phyloP scores from a whole-genome alignment of 2,113 vertebrate species.

The Gulo gulo region DNA sequence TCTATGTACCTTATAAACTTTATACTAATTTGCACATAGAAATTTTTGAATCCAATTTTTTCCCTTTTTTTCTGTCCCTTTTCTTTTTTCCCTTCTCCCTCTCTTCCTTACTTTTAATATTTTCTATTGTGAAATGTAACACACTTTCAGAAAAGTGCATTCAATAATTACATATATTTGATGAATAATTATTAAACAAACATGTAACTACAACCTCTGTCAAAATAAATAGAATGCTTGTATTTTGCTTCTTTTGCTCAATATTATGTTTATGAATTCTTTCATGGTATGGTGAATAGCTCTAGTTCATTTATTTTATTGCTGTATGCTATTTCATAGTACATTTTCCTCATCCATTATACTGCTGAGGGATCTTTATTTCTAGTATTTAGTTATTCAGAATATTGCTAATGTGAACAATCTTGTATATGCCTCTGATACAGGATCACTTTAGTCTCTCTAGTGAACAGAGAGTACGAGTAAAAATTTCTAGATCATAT shows the following conservation, averaged over 20 bases:
- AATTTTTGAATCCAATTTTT: not conserved
- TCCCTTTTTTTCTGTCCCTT: not conserved
- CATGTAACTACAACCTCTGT: not conserved
- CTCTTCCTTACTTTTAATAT: not conserved
- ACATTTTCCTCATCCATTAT: not conserved
- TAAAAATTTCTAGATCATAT: not conserved
- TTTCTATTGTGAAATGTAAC: not conserved
- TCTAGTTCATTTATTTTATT: not conserved
- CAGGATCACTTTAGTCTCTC: not conserved
- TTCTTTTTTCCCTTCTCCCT: not conserved
- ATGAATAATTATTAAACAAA: not conserved
- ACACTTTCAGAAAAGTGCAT: not conserved
- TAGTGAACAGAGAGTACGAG: not conserved
- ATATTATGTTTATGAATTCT: not conserved
- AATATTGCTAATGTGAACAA: not conserved
- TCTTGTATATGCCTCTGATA: not conserved
- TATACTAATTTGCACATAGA: not conserved
- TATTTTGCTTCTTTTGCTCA: not conserved
- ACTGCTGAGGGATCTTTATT: not conserved
- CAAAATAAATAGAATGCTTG: not conserved
- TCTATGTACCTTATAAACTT: not conserved
- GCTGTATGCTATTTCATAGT: not conserved
- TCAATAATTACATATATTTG: not conserved
- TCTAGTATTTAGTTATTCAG: not conserved
- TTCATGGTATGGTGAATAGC: not conserved